Conservation (phyloP, 2,888 invertebrate species). For the Phengaris alcon region DNA sequence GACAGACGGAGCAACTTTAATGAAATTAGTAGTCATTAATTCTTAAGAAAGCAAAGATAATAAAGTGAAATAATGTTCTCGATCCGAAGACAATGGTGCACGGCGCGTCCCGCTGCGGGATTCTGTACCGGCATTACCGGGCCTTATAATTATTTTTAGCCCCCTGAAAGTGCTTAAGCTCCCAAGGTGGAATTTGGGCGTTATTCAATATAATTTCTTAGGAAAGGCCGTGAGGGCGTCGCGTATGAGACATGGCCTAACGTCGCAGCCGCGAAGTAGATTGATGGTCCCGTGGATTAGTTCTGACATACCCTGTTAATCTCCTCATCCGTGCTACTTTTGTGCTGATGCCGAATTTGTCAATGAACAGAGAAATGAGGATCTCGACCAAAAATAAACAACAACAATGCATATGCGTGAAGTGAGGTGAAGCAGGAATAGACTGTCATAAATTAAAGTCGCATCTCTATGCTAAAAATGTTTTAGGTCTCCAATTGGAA, state of each 20-base stretch:
- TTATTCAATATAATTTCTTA: slow-evolving; percentile 76
- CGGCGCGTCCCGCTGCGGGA: slow-evolving; percentile 42
- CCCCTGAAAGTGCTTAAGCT: slow-evolving; percentile 68
- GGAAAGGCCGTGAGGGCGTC: slow-evolving; percentile 40
- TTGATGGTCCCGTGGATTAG: slow-evolving; percentile 47
- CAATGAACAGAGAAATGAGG: not conserved
- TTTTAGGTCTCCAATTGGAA: not conserved
- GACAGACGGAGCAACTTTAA: slow-evolving; percentile 16
- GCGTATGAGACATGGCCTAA: slow-evolving; percentile 40
- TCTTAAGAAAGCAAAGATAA: slow-evolving; percentile 21
- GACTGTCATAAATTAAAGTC: not conserved
- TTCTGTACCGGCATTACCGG: slow-evolving; percentile 49
- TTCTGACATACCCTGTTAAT: slow-evolving; percentile 35
- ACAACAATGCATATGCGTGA: not conserved
- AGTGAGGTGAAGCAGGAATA: not conserved
- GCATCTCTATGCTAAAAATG: slow-evolving; percentile 1
- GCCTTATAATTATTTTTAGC: slow-evolving; percentile 63
- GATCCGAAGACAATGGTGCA: slow-evolving; percentile 47
- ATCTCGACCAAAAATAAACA: slow-evolving; percentile 1
- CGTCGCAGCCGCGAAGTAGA: slow-evolving; percentile 39
- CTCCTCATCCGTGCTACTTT: slow-evolving; percentile 24
- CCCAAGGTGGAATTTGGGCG: slow-evolving; percentile 71
- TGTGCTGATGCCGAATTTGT: slow-evolving; percentile 3
- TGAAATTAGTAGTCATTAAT: slow-evolving; percentile 26
- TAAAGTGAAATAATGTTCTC: slow-evolving; percentile 27